Percentiles rank a stretch among this genome's conserved stretches.
phyloP scores from a whole-genome alignment of 2,888 invertebrate species.

The Rotaria socialis region DNA sequence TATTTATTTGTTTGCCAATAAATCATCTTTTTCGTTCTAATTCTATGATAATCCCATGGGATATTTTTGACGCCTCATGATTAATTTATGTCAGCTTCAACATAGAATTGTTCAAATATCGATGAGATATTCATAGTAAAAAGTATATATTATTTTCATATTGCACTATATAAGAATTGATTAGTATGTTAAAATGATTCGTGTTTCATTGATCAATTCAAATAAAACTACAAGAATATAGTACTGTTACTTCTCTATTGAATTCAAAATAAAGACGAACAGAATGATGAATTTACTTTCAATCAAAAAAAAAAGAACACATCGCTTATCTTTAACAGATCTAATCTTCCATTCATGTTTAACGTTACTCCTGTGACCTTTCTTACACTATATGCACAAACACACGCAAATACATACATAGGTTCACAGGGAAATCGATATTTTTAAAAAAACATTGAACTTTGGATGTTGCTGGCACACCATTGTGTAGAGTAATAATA shows the following conservation, averaged over 20 bases:
- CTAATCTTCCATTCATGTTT: neutral
- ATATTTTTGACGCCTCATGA: too few species aligned
- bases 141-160: too few species aligned
- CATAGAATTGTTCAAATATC: too few species aligned
- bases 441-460: neutral
- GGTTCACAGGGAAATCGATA: neutral
- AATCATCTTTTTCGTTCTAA: too few species aligned
- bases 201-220: too few species aligned
- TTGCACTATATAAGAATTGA: too few species aligned
- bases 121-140: too few species aligned
- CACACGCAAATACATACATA: neutral
- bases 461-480: neutral
- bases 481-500: neutral
- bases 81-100: too few species aligned
- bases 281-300: neutral
- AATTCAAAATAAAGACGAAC: neutral
- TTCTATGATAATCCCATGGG: too few species aligned
- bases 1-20: too few species aligned
- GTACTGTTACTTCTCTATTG: neutral
- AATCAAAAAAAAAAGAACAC: too few species aligned
- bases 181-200: too few species aligned
- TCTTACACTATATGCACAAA: neutral
- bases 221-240: neutral
- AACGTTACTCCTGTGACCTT: neutral
- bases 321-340: neutral